A percentile compares a stretch with the other conserved stretches of the same genome.
Conservation (phyloP, 1,140 invertebrate species). For the Neodiprion virginianus region DNA sequence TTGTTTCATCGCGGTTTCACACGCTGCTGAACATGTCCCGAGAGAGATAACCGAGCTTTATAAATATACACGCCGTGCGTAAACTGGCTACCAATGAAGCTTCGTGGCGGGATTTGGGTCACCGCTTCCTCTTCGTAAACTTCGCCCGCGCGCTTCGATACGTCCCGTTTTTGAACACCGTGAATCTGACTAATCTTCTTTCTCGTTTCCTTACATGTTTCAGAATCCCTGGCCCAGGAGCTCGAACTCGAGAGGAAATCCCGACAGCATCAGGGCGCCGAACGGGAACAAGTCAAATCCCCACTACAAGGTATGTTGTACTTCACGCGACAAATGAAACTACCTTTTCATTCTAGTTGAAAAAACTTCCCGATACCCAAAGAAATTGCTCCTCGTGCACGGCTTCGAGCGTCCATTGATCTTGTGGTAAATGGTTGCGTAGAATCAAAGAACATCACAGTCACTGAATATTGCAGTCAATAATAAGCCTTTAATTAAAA, state of each 20-base stretch:
- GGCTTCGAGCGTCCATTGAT: too few relatives aligned
- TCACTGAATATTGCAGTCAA: too few relatives aligned
- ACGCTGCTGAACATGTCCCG: conserved; percentile 35
- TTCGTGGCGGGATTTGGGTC: neutral
- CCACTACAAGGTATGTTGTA: conserved; percentile 75
- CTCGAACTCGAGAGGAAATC: conserved; percentile 85
- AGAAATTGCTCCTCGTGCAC: too few relatives aligned
- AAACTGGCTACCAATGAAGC: neutral
- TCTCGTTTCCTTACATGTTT: conserved; percentile 48
- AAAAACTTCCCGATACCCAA: too few relatives aligned
- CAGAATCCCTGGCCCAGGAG: conserved; percentile 85
- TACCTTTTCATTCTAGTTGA: neutral
- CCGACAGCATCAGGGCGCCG: conserved; percentile 75
- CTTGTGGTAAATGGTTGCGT: too few relatives aligned
- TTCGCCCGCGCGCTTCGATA: neutral
- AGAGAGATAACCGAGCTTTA: conserved; percentile 7
- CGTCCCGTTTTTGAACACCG: neutral
- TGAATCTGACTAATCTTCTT: conserved; percentile 12
- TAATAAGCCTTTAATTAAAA: too few relatives aligned
- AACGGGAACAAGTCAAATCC: conserved; percentile 81
- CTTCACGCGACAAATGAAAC: neutral
- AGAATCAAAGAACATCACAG: too few relatives aligned
- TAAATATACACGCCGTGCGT: conserved; percentile 5
- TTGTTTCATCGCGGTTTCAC: conserved; percentile 56
- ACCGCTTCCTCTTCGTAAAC: conserved; percentile 2